phyloP scores from a whole-genome alignment of 2,888 invertebrate species.

The Lepeophtheirus nordmannii region DNA sequence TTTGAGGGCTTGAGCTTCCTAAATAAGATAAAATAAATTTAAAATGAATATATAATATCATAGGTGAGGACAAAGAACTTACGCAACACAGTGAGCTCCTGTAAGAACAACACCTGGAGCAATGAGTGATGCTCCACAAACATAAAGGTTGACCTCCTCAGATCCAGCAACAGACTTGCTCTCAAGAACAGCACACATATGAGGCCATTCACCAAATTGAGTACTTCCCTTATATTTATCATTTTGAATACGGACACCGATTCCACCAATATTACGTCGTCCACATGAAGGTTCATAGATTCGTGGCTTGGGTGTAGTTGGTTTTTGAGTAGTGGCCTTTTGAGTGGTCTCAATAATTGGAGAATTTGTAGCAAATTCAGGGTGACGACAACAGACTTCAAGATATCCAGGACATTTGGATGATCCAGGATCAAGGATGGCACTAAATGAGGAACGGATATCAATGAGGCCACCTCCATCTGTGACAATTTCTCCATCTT shows the following conservation, averaged over 20 bases:
- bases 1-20: constrained; percentile 29
- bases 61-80: neutral
- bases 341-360: neutral
- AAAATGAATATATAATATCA: neutral
- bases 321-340: neutral
- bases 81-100: constrained; percentile 56
- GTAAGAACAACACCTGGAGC: constrained; percentile 59
- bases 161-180: constrained; percentile 27
- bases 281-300: constrained; percentile 43
- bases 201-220: constrained; percentile 30
- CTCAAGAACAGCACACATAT: constrained; percentile 41
- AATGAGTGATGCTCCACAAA: constrained; percentile 65
- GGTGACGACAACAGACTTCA: constrained; percentile 52
- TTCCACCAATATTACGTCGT: constrained; percentile 50
- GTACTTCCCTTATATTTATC: constrained; percentile 44
- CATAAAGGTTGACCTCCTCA: constrained; percentile 40
- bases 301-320: neutral
- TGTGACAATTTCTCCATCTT: constrained; percentile 46
- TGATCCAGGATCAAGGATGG: constrained; percentile 8
- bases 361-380: neutral
- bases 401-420: constrained; percentile 50
- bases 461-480: constrained; percentile 59
- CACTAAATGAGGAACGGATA: constrained; percentile 41
- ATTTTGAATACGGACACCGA: constrained; percentile 53
- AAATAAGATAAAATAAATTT: constrained; percentile 4